Conservation (phyloP, 2,113 vertebrate genomes). For the Nycticebus coucang region DNA sequence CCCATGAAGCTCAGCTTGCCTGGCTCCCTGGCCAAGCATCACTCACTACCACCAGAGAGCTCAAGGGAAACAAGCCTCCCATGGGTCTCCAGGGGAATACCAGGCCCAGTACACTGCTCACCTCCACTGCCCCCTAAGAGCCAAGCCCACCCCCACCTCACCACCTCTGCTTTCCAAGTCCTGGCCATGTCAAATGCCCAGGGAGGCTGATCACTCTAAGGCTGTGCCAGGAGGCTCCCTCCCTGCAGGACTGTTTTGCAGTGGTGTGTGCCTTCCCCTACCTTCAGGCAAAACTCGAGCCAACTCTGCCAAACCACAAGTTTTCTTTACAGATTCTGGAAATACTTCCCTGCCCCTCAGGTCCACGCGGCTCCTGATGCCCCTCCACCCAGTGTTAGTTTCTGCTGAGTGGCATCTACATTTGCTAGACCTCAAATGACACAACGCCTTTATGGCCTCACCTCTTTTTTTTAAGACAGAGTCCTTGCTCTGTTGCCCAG, state of each 20-base stretch:
- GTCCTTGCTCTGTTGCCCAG: too few species aligned
- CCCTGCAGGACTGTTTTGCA: background rate
- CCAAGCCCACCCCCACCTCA: background rate
- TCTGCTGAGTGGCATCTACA: background rate
- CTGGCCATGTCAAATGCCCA: background rate
- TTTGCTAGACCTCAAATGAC: background rate
- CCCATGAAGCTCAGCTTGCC: background rate
- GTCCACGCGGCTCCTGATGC: background rate
- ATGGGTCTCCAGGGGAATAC: fast-evolving
- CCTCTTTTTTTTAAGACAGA: too few species aligned
- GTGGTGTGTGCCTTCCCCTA: background rate
- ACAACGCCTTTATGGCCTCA: background rate
- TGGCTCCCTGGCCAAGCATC: background rate
- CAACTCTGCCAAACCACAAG: background rate
- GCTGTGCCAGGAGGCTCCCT: background rate
- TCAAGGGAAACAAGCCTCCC: background rate
- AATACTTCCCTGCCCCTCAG: background rate
- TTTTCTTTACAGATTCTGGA: background rate
- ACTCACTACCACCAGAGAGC: background rate
- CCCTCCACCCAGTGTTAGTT: background rate
- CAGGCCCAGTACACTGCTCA: background rate
- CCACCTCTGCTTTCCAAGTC: background rate
- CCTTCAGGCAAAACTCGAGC: background rate
- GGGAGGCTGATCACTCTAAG: background rate
- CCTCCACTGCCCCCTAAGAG: background rate